These are phyloP conservation scores for Centroberyx gerrardi DNA, from an alignment of 2,797 vertebrate species.

Conservation along the genomic window DNA sequence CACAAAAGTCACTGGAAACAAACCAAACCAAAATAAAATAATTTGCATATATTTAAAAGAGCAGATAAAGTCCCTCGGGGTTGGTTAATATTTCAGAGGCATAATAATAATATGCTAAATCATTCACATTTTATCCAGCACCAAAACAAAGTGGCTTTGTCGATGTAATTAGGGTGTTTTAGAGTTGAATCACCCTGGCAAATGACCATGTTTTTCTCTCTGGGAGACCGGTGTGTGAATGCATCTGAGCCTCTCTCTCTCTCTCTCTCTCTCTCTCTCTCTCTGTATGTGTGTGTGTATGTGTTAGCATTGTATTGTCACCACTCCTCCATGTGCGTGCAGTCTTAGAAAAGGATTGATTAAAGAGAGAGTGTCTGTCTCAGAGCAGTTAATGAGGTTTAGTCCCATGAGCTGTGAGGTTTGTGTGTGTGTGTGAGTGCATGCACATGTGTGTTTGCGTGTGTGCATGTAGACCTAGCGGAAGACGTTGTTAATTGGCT, in stretches of 20 bases:
- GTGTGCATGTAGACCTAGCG: slow-evolving; percentile 71
- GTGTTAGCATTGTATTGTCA: slow-evolving; percentile 81
- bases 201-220: slow-evolving; percentile 85
- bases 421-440: slow-evolving; percentile 67
- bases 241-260: slow-evolving; percentile 47
- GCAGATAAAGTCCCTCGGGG: slow-evolving; percentile 84
- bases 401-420: slow-evolving; percentile 85
- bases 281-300: slow-evolving; percentile 56
- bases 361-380: slow-evolving; percentile 89
- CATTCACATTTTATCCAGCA: slow-evolving; percentile 85
- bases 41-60: slow-evolving; percentile 89
- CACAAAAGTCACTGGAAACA: slow-evolving; percentile 86
- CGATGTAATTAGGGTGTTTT: slow-evolving; percentile 85
- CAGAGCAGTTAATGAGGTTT: slow-evolving; percentile 90
- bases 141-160: slow-evolving; percentile 87
- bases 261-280: not conserved
- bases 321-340: slow-evolving; percentile 78
- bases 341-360: slow-evolving; percentile 89
- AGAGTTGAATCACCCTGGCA: slow-evolving; percentile 86
- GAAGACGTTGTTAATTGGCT: slow-evolving; percentile 86
- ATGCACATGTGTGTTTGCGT: slow-evolving; percentile 64
- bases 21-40: slow-evolving; percentile 87
- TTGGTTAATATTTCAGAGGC: slow-evolving; percentile 88
- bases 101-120: slow-evolving; percentile 89
- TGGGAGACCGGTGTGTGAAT: slow-evolving; percentile 76